Evolutionary conservation across 1,140 invertebrate genomes (phyloP).

Genomic region (Tenebrio molitor): DNA sequence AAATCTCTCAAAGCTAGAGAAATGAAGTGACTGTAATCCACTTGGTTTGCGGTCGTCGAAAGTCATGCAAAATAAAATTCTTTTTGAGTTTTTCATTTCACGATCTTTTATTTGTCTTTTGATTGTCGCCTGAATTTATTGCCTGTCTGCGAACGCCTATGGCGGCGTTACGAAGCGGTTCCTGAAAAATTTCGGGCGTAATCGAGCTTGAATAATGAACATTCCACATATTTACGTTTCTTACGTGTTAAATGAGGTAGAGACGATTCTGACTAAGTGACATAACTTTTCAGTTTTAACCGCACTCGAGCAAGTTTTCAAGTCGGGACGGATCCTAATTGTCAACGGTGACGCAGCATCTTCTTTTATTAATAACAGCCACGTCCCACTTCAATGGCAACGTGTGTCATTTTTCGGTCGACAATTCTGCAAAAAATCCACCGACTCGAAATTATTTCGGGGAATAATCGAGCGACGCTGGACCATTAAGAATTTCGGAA

Average conservation of each 20-base stretch:
- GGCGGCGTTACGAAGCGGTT: slow-evolving; percentile 2
- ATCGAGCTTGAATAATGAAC: slow-evolving; percentile 21
- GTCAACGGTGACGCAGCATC: slow-evolving; percentile 38
- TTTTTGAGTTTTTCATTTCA: no score
- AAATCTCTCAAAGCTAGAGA: no score
- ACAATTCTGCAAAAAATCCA: slow-evolving; percentile 34
- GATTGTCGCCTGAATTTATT: no score
- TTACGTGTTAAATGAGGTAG: slow-evolving; percentile 42
- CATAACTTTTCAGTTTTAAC: slow-evolving; percentile 38
- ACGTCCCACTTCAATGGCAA: slow-evolving; percentile 36
- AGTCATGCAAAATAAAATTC: no score
- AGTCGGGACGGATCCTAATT: slow-evolving; percentile 42
- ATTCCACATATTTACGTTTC: slow-evolving; percentile 17
- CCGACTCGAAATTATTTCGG: slow-evolving; percentile 25
- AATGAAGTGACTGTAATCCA: no score
- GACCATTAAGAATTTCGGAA: slow-evolving; percentile 24
- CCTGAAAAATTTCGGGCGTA: slow-evolving; percentile 6
- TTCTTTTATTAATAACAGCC: slow-evolving; percentile 33
- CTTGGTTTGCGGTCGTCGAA: no score
- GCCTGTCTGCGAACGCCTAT: no score
- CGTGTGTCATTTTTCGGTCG: slow-evolving; percentile 32
- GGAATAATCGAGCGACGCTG: slow-evolving; percentile 27
- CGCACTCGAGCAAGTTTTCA: slow-evolving; percentile 27
- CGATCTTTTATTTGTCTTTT: no score
- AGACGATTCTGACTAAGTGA: slow-evolving; percentile 9